Percentiles rank a stretch among this genome's conserved stretches.
These are phyloP conservation scores for Pasiphila rectangulata DNA, from an alignment of 2,888 invertebrate species.

Conservation along the genomic window DNA sequence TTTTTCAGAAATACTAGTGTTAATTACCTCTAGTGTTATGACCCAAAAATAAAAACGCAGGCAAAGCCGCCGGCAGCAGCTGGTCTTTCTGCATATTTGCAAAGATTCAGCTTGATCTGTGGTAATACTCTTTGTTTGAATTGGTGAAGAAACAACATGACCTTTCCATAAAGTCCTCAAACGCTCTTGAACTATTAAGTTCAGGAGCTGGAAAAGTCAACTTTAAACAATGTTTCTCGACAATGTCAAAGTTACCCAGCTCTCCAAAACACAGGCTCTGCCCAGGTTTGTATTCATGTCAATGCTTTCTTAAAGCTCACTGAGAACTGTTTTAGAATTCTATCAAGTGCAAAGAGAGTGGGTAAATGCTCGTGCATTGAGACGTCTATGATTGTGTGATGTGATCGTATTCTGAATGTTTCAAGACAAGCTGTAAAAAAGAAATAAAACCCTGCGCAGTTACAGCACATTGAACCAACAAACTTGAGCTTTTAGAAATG, in stretches of 20 bases:
- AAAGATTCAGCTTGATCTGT: too few relatives aligned
- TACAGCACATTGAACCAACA: neutral
- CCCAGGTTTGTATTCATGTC: conserved; percentile 49
- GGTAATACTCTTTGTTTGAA: too few relatives aligned
- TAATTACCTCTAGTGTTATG: too few relatives aligned
- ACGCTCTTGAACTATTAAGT: too few relatives aligned
- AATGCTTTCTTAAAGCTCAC: conserved; percentile 48
- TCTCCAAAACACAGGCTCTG: neutral
- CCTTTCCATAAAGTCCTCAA: too few relatives aligned
- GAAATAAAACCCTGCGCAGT: neutral
- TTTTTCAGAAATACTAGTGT: too few relatives aligned
- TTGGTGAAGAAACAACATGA: too few relatives aligned
- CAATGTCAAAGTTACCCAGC: neutral
- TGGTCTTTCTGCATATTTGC: too few relatives aligned
- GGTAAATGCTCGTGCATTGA: conserved; percentile 32
- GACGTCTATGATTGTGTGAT: conserved; percentile 31
- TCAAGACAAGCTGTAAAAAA: conserved; percentile 5
- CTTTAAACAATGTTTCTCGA: too few relatives aligned
- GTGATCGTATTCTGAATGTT: conserved; percentile 23
- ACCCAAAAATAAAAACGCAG: too few relatives aligned
- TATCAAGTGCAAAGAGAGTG: conserved; percentile 45
- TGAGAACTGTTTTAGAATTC: conserved; percentile 50
- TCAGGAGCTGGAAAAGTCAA: too few relatives aligned
- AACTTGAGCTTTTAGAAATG: neutral
- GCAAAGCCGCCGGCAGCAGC: too few relatives aligned